These are phyloP conservation scores for Pangasius sanitwongsei DNA, from an alignment of 2,797 vertebrate species.

Conservation along the genomic window DNA sequence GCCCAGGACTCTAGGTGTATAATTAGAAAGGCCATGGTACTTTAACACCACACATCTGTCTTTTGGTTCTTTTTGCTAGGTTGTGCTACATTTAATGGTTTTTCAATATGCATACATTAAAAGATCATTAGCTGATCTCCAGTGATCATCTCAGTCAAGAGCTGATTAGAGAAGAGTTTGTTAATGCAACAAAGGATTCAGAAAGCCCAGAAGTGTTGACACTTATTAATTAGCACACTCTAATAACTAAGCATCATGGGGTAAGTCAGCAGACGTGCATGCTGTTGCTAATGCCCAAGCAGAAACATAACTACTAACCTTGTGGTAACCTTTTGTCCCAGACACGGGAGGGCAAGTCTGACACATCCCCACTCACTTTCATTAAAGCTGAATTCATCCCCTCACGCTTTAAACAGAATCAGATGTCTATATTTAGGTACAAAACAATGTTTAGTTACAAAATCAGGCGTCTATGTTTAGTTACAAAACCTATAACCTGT, in stretches of 20 bases:
- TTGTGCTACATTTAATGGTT: slow-evolving; percentile 67
- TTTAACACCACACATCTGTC: slow-evolving; percentile 58
- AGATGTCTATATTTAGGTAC: background rate
- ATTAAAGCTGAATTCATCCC: background rate
- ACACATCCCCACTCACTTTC: background rate
- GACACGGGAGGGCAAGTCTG: background rate
- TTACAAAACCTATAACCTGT: background rate
- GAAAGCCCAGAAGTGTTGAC: slow-evolving; percentile 68
- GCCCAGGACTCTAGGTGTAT: slow-evolving; percentile 27
- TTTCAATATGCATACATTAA: slow-evolving; percentile 69
- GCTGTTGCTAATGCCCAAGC: slow-evolving; percentile 20
- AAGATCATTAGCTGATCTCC: slow-evolving; percentile 76
- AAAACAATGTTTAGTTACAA: background rate
- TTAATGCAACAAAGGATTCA: slow-evolving; percentile 58
- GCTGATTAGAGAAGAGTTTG: slow-evolving; percentile 79
- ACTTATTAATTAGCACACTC: slow-evolving; percentile 78
- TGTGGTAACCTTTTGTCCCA: slow-evolving; percentile 14
- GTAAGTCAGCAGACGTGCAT: slow-evolving; percentile 31
- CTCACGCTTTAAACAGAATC: background rate
- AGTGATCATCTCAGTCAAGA: slow-evolving; percentile 73
- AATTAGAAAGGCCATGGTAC: slow-evolving; percentile 54
- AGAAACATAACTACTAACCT: slow-evolving; percentile 20
- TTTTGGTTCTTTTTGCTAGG: slow-evolving; percentile 58
- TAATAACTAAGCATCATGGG: slow-evolving; percentile 38
- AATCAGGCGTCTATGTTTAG: background rate